Base-by-base conservation (phyloP, 92 coral and sea anemone species). In the Epizoanthus scotinus region DNA sequence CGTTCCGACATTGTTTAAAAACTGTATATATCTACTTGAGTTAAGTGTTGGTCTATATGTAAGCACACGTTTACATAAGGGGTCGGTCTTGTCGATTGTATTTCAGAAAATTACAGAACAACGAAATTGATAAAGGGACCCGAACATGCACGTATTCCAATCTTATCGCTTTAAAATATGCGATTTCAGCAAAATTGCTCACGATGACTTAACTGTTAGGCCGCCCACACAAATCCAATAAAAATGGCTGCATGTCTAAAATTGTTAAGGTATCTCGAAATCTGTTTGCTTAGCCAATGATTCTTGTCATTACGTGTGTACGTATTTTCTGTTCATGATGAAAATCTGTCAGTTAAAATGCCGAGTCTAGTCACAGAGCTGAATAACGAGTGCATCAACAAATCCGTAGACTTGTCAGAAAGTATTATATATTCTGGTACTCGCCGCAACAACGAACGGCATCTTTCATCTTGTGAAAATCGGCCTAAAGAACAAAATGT, bases 381-480 rank as follows among this genome's bases (percentile, higher is more conserved):
- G 47, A 38, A 20, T 18, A 20, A 68, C 40, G 6, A n/a, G 54
- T 20, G 13, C 21, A 36, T n/a, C 10, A 25, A 40, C 8, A 10
- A 15, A 21, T 38, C 9, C 19, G 52, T 55, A 36, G 55, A 42
- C 17, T 47, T 10, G 53, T 13, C 13, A 59, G 50, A 2, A 20
- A 5, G 34, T 54, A 53, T 38, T 38, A 25, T 12, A n/a, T 0
- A 58, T 69, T 21, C 68, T 8, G 0, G 15, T 2, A 9, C 25
- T 17, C n/a, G 38, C 69, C 81, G 57, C 68, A 59, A 38, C 68
- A 12, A 14, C 36, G 9, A 22, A 75, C 81, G 81, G 81, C 81
- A 75, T 75, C 81, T 75, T 75, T 75, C 81, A 75, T 75, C 67
- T 75, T 50, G 17, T 26, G 81, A 20, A 75, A 75, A 75, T 28